phyloP scores from a whole-genome alignment of 92 coral and sea anemone species.

The Siderastrea radians region DNA sequence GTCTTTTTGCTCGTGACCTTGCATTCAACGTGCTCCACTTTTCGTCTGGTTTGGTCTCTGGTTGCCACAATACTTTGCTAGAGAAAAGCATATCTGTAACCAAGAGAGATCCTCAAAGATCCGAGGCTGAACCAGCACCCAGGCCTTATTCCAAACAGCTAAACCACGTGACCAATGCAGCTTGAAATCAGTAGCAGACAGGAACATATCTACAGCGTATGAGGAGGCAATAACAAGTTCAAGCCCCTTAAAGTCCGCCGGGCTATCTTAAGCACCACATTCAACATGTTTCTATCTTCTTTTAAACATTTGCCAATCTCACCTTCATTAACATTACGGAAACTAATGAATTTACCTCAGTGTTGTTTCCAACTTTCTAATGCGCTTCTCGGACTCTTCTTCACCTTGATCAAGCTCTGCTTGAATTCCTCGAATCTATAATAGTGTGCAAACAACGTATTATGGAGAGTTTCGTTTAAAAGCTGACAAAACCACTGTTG shows the following conservation, averaged over 20 bases:
- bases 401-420: conserved; percentile 92
- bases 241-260: too few species aligned
- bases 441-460: background rate
- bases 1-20: too few species aligned
- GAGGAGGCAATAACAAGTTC: too few species aligned
- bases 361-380: conserved; percentile 77
- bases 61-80: background rate
- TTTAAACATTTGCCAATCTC: background rate
- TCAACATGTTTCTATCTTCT: too few species aligned
- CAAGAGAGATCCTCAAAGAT: background rate
- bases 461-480: too few species aligned
- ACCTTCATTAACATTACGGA: background rate
- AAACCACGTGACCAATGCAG: background rate
- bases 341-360: conserved; percentile 68
- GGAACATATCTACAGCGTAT: too few species aligned
- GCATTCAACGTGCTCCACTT: too few species aligned
- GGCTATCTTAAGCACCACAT: too few species aligned
- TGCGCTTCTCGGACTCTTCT: conserved; percentile 82
- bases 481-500: too few species aligned
- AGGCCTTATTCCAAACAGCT: background rate
- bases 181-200: too few species aligned
- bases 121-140: background rate
- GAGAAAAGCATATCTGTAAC: background rate
- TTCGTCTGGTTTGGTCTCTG: background rate
- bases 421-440: conserved; percentile 81